Evolutionary conservation across 2,113 vertebrate species (phyloP), one percentile per base, ranked within the genome.

Genomic region (Bufo bufo): DNA sequence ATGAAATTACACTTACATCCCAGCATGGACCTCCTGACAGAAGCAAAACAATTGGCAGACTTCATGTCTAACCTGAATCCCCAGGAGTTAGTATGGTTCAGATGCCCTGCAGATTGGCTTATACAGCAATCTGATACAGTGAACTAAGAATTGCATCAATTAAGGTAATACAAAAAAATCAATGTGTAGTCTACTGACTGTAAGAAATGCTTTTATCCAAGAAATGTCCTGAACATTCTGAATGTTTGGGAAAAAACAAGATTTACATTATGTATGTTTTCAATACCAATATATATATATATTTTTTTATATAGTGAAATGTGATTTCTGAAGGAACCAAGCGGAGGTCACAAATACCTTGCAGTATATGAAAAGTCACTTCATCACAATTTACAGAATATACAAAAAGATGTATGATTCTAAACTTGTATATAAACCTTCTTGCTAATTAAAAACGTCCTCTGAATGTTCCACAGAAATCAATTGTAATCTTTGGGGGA

Each of bases 111-210:
- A 69, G 49, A 54, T 86, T 86, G 59, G 59, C 85, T 86, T 69
- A 43, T 77, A 47, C 14, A 69, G 75, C 58, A 79, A 86, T 56
- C 19, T 50, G 75, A 86, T 86, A 86, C 23, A 86, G 85, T 79
- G 47, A 47, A 85, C 72, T n/a, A 77, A 63, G 59, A 79, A 80
- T 69, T 86, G 59, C 61, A 63, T 86, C 77, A 66, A 79, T 79
- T 86, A 66, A 49, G 20, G 50, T 69, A 86, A 86, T 86, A 86
- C 75, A 79, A 79, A 66, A 61, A 86, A 52, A 86, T 86, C 49
- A 66, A 86, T 86, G 58, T 66, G 75, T 79, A 69, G 20, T 66
- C 75, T 78, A 54, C 50, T 79, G 59, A 54, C 33, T 52, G 12
- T 33, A 58, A 86, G 58, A 33, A 54, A 52, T 19, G 56, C 77